phyloP scores from a whole-genome alignment of 2,797 vertebrate species.

The Spondyliosoma cantharus region DNA sequence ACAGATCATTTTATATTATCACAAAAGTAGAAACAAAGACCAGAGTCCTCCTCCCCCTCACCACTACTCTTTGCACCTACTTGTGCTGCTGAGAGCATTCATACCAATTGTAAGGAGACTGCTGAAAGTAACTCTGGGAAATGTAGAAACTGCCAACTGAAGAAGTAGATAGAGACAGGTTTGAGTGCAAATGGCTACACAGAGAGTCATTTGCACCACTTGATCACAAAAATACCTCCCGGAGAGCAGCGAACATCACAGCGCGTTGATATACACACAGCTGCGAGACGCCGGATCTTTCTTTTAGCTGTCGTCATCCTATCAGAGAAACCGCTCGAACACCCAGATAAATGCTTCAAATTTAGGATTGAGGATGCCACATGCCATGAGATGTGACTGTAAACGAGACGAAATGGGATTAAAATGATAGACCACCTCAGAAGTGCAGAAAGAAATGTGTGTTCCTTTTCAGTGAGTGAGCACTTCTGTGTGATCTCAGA shows the following conservation, averaged over 20 bases:
- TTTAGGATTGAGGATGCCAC: conserved; percentile 23
- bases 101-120: background rate
- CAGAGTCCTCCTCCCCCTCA: background rate
- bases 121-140: conserved; percentile 16
- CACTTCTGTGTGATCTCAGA: conserved; percentile 21
- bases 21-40: too few relatives aligned
- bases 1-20: background rate
- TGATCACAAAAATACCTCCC: conserved; percentile 38
- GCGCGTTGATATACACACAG: background rate
- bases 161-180: conserved; percentile 5
- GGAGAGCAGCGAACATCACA: conserved; percentile 15
- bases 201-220: conserved; percentile 42
- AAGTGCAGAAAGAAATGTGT: conserved; percentile 19
- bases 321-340: conserved; percentile 29
- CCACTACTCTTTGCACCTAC: background rate
- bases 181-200: conserved; percentile 13
- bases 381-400: conserved; percentile 30
- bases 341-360: conserved; percentile 45
- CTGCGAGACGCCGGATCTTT: conserved; percentile 12
- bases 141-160: background rate
- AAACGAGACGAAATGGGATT: conserved; percentile 56
- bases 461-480: conserved; percentile 26
- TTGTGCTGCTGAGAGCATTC: background rate
- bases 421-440: conserved; percentile 46
- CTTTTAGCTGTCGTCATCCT: conserved; percentile 33